Conservation (phyloP, 2,888 invertebrate genomes). For the Mesodorylaimus sp. region DNA sequence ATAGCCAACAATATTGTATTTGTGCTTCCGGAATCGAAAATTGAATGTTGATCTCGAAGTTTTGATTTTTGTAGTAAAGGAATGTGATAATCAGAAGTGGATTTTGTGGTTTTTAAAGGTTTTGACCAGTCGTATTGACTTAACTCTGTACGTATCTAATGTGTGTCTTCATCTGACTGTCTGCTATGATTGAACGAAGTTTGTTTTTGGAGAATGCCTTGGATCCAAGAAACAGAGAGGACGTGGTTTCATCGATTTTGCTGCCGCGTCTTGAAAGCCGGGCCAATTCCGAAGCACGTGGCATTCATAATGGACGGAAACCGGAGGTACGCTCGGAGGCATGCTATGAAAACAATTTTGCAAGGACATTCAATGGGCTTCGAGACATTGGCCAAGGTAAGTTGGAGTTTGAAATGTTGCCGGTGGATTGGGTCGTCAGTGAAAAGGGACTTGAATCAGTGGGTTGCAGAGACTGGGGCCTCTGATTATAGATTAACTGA, state of each 20-base stretch:
- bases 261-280: conserved; percentile 38
- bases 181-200: too few relatives aligned
- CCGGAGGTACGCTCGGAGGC: conserved; percentile 67
- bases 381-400: conserved; percentile 35
- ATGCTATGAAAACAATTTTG: conserved; percentile 47
- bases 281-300: conserved; percentile 68
- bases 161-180: too few relatives aligned
- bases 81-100: not conserved
- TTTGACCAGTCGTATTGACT: too few relatives aligned
- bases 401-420: conserved; percentile 1
- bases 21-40: not conserved
- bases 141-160: too few relatives aligned
- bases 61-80: not conserved
- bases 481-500: too few relatives aligned
- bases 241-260: conserved; percentile 6
- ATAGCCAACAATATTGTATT: not conserved
- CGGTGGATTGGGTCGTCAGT: not conserved
- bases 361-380: conserved; percentile 52
- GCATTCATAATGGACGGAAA: conserved; percentile 99
- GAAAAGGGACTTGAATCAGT: too few relatives aligned
- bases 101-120: not conserved
- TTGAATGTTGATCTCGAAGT: not conserved
- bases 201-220: conserved; percentile 4
- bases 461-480: too few relatives aligned
- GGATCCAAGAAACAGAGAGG: conserved; percentile 9